Evolutionary conservation across 2,113 vertebrate species (phyloP).

Genomic region (Hemibates koningsi): DNA sequence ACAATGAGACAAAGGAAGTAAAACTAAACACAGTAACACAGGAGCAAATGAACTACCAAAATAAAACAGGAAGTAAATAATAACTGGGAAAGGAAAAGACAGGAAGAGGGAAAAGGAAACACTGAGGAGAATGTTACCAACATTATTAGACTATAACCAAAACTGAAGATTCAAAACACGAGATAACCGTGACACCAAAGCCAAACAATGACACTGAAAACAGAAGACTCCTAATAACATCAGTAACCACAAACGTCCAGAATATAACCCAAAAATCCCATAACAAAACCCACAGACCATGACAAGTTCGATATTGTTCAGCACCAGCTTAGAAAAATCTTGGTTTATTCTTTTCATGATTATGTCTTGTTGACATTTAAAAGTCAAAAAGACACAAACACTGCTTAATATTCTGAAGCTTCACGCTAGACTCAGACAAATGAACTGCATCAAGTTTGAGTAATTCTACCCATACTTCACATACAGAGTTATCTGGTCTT

Average conservation of each 20-base stretch:
- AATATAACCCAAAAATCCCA: not conserved
- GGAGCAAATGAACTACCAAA: not conserved
- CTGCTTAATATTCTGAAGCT: not conserved
- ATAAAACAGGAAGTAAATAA: not conserved
- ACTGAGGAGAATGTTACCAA: not conserved
- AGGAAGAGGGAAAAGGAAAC: not conserved
- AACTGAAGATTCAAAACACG: not conserved
- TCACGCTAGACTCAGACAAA: not conserved
- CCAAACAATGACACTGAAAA: not conserved
- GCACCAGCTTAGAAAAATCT: not conserved
- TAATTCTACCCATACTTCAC: not conserved
- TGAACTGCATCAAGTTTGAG: not conserved
- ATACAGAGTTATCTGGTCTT: not conserved
- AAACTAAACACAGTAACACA: not conserved
- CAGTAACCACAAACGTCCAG: not conserved
- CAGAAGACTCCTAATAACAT: not conserved
- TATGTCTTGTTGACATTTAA: not conserved
- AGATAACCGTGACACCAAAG: not conserved
- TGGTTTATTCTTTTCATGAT: not conserved
- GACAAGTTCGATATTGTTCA: not conserved
- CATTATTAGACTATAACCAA: not conserved
- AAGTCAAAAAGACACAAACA: not conserved
- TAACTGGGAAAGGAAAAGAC: not conserved
- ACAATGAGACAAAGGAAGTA: not conserved
- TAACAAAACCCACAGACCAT: not conserved